Evolutionary conservation across 2,797 vertebrate genomes (phyloP).

Genomic region (Sebastes nivosus): DNA sequence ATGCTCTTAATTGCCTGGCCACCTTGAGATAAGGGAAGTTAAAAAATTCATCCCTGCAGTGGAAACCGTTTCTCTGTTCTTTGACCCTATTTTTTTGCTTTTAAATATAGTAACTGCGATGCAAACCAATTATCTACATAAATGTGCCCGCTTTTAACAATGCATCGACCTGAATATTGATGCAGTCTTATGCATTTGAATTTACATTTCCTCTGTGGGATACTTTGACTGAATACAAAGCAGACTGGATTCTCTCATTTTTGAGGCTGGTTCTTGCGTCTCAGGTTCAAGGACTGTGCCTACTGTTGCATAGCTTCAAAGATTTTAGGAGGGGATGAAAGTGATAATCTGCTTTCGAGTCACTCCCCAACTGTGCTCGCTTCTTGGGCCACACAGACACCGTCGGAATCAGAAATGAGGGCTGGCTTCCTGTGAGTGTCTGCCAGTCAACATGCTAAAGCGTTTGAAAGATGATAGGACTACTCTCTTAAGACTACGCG

Average conservation of each 20-base stretch:
- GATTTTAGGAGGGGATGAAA: constrained; percentile 65
- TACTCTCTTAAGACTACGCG: constrained; percentile 38
- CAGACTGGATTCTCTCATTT: constrained; percentile 53
- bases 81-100: constrained; percentile 51
- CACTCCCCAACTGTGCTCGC: constrained; percentile 57
- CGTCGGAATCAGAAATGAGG: constrained; percentile 59
- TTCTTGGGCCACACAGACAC: constrained; percentile 61
- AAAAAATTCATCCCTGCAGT: constrained; percentile 48
- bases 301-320: constrained; percentile 71
- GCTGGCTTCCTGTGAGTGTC: constrained; percentile 46
- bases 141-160: constrained; percentile 64
- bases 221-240: constrained; percentile 56
- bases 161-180: constrained; percentile 67
- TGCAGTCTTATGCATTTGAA: constrained; percentile 48
- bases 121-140: constrained; percentile 72
- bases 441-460: constrained; percentile 56
- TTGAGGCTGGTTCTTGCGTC: constrained; percentile 34
- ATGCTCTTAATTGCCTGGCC: constrained; percentile 64
- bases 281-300: constrained; percentile 74
- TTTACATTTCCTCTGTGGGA: constrained; percentile 58
- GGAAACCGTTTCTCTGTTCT: constrained; percentile 38
- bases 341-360: constrained; percentile 79
- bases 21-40: constrained; percentile 72
- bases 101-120: constrained; percentile 62
- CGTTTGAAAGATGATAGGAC: constrained; percentile 51